These are phyloP conservation scores for Oncorhynchus masou DNA, from an alignment of 2,113 vertebrate species.

Conservation along the genomic window DNA sequence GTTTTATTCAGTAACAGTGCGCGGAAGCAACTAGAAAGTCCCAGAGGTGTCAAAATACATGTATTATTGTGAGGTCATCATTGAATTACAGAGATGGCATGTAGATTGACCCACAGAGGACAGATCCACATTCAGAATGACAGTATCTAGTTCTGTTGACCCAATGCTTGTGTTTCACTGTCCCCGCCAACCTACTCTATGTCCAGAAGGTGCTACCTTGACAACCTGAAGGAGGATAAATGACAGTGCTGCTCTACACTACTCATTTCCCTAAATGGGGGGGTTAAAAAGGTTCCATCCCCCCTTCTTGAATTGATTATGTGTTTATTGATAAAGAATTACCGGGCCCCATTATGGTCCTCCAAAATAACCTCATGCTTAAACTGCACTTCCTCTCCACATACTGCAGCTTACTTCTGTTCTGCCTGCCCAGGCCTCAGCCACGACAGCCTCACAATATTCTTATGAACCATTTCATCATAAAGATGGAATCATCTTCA, in stretches of 20 bases:
- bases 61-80: too few species aligned
- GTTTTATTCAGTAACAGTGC: neutral
- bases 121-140: neutral
- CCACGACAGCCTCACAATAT: neutral
- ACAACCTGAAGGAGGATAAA: constrained; percentile 34
- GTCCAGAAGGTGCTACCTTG: constrained; percentile 31
- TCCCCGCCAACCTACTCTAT: neutral
- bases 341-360: constrained; percentile 8
- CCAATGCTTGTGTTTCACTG: neutral
- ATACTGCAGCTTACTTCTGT: neutral
- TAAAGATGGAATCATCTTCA: constrained; percentile 27
- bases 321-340: constrained; percentile 46
- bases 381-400: constrained; percentile 2
- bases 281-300: constrained; percentile 41
- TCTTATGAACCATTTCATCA: constrained; percentile 22
- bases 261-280: constrained; percentile 45
- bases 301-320: constrained; percentile 39
- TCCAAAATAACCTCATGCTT: constrained; percentile 19
- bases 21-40: neutral
- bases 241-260: neutral
- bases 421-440: neutral
- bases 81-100: too few species aligned
- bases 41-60: neutral
- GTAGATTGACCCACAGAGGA: neutral
- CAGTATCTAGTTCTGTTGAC: constrained; percentile 3